phyloP scores from a whole-genome alignment of 2,113 vertebrate genomes.

The Melospiza georgiana region DNA sequence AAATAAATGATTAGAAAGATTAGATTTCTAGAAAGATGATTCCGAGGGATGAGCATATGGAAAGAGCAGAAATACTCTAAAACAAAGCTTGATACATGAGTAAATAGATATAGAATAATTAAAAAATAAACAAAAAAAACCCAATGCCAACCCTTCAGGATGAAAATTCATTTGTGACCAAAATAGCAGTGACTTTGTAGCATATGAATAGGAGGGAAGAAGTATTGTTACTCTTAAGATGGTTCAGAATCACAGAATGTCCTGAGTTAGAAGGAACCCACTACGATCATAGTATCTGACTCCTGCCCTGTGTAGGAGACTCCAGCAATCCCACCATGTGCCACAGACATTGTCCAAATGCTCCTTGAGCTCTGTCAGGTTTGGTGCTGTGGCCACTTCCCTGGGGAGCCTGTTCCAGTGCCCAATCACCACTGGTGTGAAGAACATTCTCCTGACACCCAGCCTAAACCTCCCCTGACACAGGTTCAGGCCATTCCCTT shows the following conservation, averaged over 20 bases:
- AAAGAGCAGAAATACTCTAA: background rate
- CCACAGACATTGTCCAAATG: background rate
- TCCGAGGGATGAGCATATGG: background rate
- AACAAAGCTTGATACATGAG: background rate
- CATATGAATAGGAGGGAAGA: background rate
- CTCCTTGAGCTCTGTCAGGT: background rate
- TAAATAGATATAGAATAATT: background rate
- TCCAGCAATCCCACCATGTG: background rate
- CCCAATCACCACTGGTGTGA: rapidly evolving
- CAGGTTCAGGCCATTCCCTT: background rate
- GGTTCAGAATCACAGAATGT: background rate
- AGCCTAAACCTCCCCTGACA: rapidly evolving
- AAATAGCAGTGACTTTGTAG: background rate
- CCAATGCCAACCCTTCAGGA: background rate
- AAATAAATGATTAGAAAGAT: background rate
- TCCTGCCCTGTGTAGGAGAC: background rate
- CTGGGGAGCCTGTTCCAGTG: background rate
- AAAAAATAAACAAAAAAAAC: background rate
- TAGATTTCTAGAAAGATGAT: background rate
- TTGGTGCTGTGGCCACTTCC: background rate
- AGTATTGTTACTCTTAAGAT: background rate
- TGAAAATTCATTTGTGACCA: background rate
- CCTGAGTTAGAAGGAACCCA: background rate
- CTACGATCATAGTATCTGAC: rapidly evolving
- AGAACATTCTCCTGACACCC: background rate